Conservation (phyloP, 2,113 vertebrate species). For the Ailuropoda melanoleuca region DNA sequence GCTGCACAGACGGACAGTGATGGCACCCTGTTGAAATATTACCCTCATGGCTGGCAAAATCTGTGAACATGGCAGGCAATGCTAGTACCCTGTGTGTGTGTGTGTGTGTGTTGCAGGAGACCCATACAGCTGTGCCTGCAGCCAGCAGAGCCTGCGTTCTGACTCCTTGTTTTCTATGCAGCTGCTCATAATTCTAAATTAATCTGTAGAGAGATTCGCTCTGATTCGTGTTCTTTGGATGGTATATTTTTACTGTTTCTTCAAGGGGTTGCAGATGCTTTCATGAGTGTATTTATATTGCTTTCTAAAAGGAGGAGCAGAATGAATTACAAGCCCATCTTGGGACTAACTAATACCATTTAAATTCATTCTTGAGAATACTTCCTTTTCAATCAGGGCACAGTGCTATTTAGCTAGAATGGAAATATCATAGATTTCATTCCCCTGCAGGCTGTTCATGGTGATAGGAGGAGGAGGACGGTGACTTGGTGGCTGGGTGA, state of each 20-base stretch:
- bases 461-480: not conserved
- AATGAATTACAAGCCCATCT: not conserved
- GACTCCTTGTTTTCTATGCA: not conserved
- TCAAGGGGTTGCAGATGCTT: not conserved
- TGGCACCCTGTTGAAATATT: not conserved
- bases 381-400: not conserved
- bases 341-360: not conserved
- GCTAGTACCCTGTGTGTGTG: not conserved
- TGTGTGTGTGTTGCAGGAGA: not conserved
- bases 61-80: fast-evolving
- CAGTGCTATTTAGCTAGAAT: not conserved
- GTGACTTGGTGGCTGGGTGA: not conserved
- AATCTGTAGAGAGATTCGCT: not conserved
- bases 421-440: not conserved
- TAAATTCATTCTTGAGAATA: not conserved
- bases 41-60: not conserved
- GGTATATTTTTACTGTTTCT: not conserved
- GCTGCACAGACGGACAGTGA: not conserved
- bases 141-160: not conserved
- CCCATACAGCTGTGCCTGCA: not conserved
- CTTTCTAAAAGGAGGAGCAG: not conserved
- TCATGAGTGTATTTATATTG: not conserved
- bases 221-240: not conserved
- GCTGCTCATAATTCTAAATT: not conserved
- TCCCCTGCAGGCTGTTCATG: not conserved